Conservation (phyloP, 2,113 vertebrate species). For the Narcine bancroftii region DNA sequence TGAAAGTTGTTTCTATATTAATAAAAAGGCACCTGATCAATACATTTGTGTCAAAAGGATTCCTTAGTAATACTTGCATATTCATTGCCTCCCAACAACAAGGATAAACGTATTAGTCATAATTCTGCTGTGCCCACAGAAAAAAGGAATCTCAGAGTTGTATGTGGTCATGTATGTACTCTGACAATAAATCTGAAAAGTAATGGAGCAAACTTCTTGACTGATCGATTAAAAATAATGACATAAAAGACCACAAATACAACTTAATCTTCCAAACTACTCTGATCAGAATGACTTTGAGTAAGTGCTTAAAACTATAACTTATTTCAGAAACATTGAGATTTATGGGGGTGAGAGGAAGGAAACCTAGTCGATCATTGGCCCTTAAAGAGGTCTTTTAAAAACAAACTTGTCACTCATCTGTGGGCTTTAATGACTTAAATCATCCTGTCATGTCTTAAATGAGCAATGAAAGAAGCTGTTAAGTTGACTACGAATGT, state of each 20-base stretch:
- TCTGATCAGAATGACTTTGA: constrained; percentile 4
- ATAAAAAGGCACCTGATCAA: neutral
- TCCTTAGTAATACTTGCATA: neutral
- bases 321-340: constrained; percentile 14
- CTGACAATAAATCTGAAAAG: too few relatives aligned
- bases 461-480: constrained; percentile 12
- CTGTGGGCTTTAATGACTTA: constrained; percentile 6
- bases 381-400: constrained; percentile 32
- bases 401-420: constrained; percentile 16
- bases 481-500: neutral
- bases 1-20: neutral
- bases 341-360: constrained; percentile 16
- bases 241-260: neutral
- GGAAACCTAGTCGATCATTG: constrained; percentile 34
- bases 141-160: too few relatives aligned
- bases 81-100: neutral
- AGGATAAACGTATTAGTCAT: too few relatives aligned
- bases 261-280: neutral
- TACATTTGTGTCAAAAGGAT: neutral
- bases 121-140: too few relatives aligned
- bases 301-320: neutral
- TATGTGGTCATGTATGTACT: too few relatives aligned
- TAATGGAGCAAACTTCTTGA: neutral
- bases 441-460: neutral
- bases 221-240: neutral